Evolutionary conservation across 2,113 vertebrate genomes (phyloP), one percentile per base, ranked within the genome.

Genomic region (Pseudorectes ferrugineus): DNA sequence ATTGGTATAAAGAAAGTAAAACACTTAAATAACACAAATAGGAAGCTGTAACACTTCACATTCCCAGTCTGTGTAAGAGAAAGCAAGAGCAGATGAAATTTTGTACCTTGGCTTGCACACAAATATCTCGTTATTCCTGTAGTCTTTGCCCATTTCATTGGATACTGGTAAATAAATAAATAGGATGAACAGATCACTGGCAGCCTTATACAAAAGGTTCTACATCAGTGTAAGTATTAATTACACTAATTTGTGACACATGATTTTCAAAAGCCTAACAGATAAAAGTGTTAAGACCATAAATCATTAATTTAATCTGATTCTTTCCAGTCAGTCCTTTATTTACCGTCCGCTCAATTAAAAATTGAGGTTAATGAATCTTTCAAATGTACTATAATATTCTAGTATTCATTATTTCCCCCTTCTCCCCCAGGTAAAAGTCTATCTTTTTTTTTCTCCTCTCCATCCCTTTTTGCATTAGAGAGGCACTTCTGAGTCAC

Each of bases 251-350:
- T 95, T 73, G 35, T 76, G 74, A 76, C 74, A 91, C 38, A 24
- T 73, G 33, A 51, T 89, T 91, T 87, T 87, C 35, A 66, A 87
- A 72, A 76, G 17, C 38, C 26, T 51, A 65, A 45, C 17, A 79
- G 62, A 91, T 87, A 61, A 95, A 88, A 78, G 45, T 26, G n/a
- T 70, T 72, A 76, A 36, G 23, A 5, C 14, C 51, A 54, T 76
- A 82, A 92, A 94, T 92, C 71, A 36, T 88, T 94, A 7, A 79
- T 89, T 92, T 92, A 58, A 76, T 79, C 84, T 76, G 49, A 88
- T 78, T 87, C 68, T 92, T 91, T 95, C 68, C 40, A 48, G 25
- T 49, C 16, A 70, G 26, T n/a, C 46, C 70, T 73, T 70, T 95
- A 89, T 92, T 95, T 95, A 89, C 49, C 58, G 10, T 68, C 77